phyloP scores from a whole-genome alignment of 2,113 vertebrate species.

The Chaetura pelagica region DNA sequence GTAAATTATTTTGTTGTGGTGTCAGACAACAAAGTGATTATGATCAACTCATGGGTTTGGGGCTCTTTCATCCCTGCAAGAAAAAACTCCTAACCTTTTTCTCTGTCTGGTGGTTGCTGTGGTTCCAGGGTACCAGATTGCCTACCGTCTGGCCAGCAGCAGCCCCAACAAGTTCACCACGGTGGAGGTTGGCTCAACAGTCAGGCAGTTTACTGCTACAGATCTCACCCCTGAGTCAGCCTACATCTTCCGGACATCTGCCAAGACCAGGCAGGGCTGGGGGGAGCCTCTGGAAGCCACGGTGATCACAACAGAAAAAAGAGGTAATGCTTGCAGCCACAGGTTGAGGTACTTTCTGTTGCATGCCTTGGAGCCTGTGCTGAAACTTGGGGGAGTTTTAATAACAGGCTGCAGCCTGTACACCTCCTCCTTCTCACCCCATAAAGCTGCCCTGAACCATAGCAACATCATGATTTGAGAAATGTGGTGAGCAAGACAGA shows the following conservation, averaged over 20 bases:
- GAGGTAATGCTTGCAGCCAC: constrained; percentile 79
- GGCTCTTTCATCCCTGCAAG: background rate
- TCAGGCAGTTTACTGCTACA: constrained; percentile 89
- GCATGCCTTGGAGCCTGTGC: background rate
- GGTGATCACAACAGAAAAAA: constrained; percentile 92
- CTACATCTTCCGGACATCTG: constrained; percentile 88
- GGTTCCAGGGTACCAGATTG: constrained; percentile 90
- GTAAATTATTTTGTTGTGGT: background rate
- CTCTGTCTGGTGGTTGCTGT: background rate
- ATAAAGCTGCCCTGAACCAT: constrained; percentile 53
- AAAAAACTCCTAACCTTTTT: background rate
- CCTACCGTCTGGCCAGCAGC: constrained; percentile 89
- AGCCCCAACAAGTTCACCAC: constrained; percentile 90
- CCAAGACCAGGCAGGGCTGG: constrained; percentile 94
- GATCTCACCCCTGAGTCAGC: constrained; percentile 86
- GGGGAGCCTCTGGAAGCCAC: constrained; percentile 88
- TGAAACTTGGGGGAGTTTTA: background rate
- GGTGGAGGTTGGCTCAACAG: constrained; percentile 90
- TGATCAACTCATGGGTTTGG: background rate
- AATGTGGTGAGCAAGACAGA: constrained; percentile 2
- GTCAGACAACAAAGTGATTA: background rate
- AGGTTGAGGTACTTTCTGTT: background rate
- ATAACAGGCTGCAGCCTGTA: background rate
- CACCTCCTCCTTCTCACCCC: constrained; percentile 8
- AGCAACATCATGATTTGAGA: constrained; percentile 24